phyloP scores from a whole-genome alignment of 2,113 vertebrate genomes.

The Chrysemys picta region DNA sequence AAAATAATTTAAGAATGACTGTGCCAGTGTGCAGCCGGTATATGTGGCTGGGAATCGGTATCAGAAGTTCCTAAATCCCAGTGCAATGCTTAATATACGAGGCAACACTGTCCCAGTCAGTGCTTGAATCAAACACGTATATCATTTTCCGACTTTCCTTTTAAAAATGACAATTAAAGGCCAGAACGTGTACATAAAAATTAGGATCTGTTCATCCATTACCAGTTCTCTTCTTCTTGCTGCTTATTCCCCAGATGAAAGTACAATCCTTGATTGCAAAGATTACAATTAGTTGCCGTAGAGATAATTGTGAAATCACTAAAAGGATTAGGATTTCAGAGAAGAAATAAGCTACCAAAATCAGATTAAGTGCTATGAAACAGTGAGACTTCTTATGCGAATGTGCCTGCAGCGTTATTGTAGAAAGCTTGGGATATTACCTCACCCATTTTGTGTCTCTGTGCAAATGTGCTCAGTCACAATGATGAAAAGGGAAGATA shows the following conservation, averaged over 20 bases:
- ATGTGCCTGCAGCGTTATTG: too few relatives aligned
- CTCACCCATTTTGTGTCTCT: background rate
- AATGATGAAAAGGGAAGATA: background rate
- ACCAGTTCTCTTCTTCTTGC: background rate
- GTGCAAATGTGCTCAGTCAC: background rate
- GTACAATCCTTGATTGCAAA: background rate
- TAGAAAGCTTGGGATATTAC: too few relatives aligned
- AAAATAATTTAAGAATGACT: background rate
- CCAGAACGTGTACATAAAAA: rapidly evolving
- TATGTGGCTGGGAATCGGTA: background rate
- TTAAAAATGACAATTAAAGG: background rate
- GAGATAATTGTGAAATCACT: background rate
- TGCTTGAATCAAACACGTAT: background rate
- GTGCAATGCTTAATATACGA: background rate
- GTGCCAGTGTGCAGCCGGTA: background rate
- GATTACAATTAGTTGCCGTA: background rate
- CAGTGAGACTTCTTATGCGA: background rate
- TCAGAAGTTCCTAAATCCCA: background rate
- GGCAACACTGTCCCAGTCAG: background rate
- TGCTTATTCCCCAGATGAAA: background rate
- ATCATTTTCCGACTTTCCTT: background rate
- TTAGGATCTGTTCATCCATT: background rate
- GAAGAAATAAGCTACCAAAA: background rate
- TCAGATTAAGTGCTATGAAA: background rate
- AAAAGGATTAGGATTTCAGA: background rate